Evolutionary conservation across 2,113 vertebrate genomes (phyloP).

Genomic region (Callocephalon fimbriatum): DNA sequence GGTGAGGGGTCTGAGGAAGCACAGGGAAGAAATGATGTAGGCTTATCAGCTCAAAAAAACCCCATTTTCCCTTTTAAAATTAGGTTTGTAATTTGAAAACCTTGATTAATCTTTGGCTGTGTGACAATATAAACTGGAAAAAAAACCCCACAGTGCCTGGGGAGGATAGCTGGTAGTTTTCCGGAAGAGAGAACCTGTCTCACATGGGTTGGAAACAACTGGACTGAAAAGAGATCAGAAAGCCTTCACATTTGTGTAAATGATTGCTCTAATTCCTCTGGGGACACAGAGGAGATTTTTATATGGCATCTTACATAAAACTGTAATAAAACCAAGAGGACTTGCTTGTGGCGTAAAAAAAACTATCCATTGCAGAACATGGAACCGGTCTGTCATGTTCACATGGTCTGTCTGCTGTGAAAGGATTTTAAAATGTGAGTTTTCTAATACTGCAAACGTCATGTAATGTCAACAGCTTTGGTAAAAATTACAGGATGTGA

Average conservation of each 20-base stretch:
- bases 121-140: background rate
- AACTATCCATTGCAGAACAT: fast-evolving
- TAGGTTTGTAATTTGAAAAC: background rate
- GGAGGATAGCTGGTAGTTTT: background rate
- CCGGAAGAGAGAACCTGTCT: background rate
- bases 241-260: background rate
- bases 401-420: background rate
- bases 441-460: background rate
- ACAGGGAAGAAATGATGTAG: background rate
- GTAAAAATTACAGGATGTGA: background rate
- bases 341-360: background rate
- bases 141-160: background rate
- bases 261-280: background rate
- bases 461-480: background rate
- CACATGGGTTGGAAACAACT: background rate
- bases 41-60: background rate
- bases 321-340: background rate
- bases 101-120: background rate
- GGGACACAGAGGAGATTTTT: background rate
- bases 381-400: background rate
- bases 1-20: background rate
- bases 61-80: background rate
- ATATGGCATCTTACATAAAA: background rate
- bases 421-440: background rate
- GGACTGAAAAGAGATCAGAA: background rate